Conservation (phyloP, 2,797 vertebrate species). For the Gymnoscopelus microlampas region DNA sequence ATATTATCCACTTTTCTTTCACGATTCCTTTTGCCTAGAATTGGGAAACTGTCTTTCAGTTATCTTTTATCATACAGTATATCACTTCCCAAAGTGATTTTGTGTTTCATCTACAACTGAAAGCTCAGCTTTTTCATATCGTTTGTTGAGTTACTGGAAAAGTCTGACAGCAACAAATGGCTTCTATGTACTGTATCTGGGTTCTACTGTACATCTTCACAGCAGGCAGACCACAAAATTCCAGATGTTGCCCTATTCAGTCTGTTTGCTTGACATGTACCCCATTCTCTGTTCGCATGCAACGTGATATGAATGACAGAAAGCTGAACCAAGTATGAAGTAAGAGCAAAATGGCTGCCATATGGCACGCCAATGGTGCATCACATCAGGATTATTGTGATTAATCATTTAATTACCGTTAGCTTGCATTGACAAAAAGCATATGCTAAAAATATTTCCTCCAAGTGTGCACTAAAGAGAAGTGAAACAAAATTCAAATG, state of each 20-base stretch:
- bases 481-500: conserved; percentile 20
- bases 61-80: conserved; percentile 7
- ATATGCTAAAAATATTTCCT: conserved; percentile 40
- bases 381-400: conserved; percentile 29
- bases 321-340: too few species aligned
- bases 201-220: conserved; percentile 6
- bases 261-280: conserved; percentile 19
- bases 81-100: conserved; percentile 17
- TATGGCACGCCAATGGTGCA: neutral
- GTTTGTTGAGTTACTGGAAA: conserved; percentile 41
- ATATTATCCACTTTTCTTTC: neutral
- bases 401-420: conserved; percentile 17
- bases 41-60: conserved; percentile 13
- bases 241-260: conserved; percentile 16
- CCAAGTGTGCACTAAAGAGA: neutral
- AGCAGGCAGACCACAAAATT: conserved; percentile 15
- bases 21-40: neutral
- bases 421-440: conserved; percentile 47
- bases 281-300: conserved; percentile 12
- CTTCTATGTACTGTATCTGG: conserved; percentile 28
- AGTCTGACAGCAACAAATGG: conserved; percentile 43
- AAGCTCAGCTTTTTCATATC: conserved; percentile 6
- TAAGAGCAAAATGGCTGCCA: too few species aligned
- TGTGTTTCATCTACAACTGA: conserved; percentile 36
- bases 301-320: conserved; percentile 30